A percentile compares a stretch with the other conserved stretches of the same genome.
phyloP scores from a whole-genome alignment of 2,888 invertebrate species.

The Seira musarum region DNA sequence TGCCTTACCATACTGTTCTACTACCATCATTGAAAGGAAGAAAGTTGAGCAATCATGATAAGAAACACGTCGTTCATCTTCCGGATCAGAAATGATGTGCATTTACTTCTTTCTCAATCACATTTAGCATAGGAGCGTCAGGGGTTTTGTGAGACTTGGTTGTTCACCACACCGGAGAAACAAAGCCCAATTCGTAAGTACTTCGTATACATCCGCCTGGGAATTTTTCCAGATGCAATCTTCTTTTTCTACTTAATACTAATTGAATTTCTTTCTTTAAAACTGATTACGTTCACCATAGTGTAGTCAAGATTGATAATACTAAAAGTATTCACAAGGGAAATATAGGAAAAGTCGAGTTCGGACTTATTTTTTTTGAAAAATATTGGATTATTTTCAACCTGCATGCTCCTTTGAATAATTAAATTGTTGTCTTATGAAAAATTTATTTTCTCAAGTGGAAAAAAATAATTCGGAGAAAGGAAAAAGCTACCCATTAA shows the following conservation, averaged over 20 bases:
- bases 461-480: too few species aligned
- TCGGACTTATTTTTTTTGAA: not conserved
- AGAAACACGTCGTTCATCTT: not conserved
- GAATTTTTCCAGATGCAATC: conserved; percentile 31
- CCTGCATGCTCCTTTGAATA: too few species aligned
- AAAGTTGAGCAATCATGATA: not conserved
- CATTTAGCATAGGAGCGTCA: not conserved
- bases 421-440: too few species aligned
- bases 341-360: not conserved
- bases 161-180: too few species aligned
- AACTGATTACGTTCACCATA: conserved; percentile 2
- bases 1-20: not conserved
- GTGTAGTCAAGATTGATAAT: conserved; percentile 14
- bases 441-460: too few species aligned
- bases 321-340: not conserved
- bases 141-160: conserved; percentile 7
- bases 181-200: too few species aligned
- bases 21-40: not conserved
- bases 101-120: not conserved
- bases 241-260: not conserved
- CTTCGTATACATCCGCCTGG: conserved; percentile 19
- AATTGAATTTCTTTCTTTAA: conserved; percentile 14
- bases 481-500: too few species aligned
- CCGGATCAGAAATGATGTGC: not conserved
- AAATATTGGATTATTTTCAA: not conserved